Base-by-base conservation (phyloP, 2,888 invertebrate genomes). In the Orgyia antiqua region DNA sequence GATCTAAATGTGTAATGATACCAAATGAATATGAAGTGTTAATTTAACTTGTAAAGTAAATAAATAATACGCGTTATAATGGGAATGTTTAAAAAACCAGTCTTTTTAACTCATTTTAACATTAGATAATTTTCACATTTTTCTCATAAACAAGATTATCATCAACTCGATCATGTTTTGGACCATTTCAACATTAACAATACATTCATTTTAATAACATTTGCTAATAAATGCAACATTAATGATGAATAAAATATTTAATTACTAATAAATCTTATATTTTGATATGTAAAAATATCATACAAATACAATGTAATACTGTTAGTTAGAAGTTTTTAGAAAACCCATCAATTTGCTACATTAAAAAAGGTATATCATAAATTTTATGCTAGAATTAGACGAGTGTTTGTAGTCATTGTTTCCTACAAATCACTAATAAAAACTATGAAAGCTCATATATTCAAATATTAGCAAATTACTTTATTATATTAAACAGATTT, bases 161-260 rank as follows among this genome's bases (percentile, higher is more conserved):
- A 36, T 38, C 45, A 38, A 52, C 36, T 39, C 31, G 17, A 35
- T 33, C 32, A 28, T 36, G 51, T 36, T 43, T 47, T 57, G 55
- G 54, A 58, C 58, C 54, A 51, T 47, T 47, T 52, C 52, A 54
- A 65, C 65, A 62, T 68, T 50, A 66, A 67, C 63, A 61, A 66
- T 68, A 66, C 66, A 62, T 28, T 40, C 13, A 40, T 46, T 56
- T 49, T 36, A 58, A 46, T 40, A 23, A 51, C 45, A 57, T 46
- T 38, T 34, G 25, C 36, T 29, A 42, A 49, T 42, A 57, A 20
- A 51, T 51, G 45, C 48, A 63, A 49, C 40, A 51, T 50, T 38
- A 38, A 42, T 44, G 36, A 50, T 46, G 49, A 50, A 38, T 41
- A 55, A 42, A 45, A 53, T 47, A 23, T 10, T 45, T 50, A 18